These are phyloP conservation scores for Pegoplata infirma DNA, from an alignment of 2,888 invertebrate species.

Conservation along the genomic window DNA sequence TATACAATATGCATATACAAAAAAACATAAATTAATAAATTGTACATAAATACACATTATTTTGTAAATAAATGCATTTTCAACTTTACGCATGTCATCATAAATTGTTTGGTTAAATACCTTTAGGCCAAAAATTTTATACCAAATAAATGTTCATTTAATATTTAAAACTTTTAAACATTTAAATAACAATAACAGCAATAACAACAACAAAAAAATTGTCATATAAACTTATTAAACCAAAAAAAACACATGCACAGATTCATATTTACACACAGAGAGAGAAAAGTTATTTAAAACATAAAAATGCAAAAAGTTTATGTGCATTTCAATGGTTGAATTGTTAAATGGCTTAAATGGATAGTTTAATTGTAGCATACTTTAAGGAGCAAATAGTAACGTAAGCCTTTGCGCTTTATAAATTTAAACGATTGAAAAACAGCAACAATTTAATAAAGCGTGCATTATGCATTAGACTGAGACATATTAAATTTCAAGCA, in stretches of 20 bases:
- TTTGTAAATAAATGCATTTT: constrained; percentile 53
- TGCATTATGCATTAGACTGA: too few species aligned
- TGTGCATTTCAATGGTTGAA: too few species aligned
- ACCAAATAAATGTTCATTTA: constrained; percentile 34
- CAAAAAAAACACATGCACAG: not conserved
- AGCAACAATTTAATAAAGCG: too few species aligned
- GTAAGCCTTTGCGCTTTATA: too few species aligned
- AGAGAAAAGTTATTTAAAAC: not conserved
- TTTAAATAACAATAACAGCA: constrained; percentile 11
- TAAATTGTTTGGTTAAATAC: constrained; percentile 62
- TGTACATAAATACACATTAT: constrained; percentile 33
- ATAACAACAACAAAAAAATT: constrained; percentile 12
- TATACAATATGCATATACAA: not conserved
- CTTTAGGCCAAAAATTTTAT: constrained; percentile 57
- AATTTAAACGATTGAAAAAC: too few species aligned
- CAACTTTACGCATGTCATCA: constrained; percentile 59
- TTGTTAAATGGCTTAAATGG: too few species aligned
- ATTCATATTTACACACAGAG: not conserved
- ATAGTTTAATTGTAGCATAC: too few species aligned
- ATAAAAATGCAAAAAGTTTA: too few species aligned
- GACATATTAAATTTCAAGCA: too few species aligned
- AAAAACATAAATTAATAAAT: constrained; percentile 56
- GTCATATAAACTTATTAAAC: constrained; percentile 1
- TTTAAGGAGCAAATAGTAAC: too few species aligned
- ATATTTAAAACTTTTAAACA: constrained; percentile 30